phyloP scores from a whole-genome alignment of 2,113 vertebrate species.

The Siniperca chuatsi region DNA sequence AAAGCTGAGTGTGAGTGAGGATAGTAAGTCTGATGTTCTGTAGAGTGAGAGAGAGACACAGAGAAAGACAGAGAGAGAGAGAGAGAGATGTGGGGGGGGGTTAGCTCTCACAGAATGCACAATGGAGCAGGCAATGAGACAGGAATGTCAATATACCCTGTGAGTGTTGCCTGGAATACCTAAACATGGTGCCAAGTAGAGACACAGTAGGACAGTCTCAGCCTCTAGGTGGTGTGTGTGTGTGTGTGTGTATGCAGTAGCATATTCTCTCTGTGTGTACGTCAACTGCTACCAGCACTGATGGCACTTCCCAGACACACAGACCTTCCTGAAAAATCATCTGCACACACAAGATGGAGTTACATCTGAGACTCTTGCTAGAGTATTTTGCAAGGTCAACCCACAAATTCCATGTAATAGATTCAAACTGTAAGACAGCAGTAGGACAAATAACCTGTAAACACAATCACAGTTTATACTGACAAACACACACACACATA shows the following conservation, averaged over 20 bases:
- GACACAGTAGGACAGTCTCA: constrained; percentile 59
- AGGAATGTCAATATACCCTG: constrained; percentile 78
- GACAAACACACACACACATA: constrained; percentile 14
- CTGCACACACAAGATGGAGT: constrained; percentile 17
- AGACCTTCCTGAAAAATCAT: constrained; percentile 21
- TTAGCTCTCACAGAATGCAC: constrained; percentile 76
- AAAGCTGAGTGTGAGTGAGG: constrained; percentile 53
- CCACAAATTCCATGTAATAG: constrained; percentile 49
- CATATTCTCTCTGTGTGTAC: constrained; percentile 22
- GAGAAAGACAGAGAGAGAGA: constrained; percentile 27
- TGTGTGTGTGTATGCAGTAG: constrained; percentile 16
- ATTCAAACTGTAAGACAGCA: constrained; percentile 39
- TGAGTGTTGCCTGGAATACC: constrained; percentile 74
- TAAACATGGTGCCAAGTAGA: constrained; percentile 69
- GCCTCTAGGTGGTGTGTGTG: constrained; percentile 48
- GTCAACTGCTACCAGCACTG: constrained; percentile 32
- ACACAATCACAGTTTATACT: constrained; percentile 31
- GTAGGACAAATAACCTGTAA: constrained; percentile 30
- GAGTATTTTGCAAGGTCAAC: constrained; percentile 68
- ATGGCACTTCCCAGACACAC: constrained; percentile 22
- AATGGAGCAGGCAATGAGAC: constrained; percentile 71
- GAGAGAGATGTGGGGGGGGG: constrained; percentile 38
- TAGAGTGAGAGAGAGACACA: constrained; percentile 45
- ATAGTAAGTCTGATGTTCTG: constrained; percentile 68
- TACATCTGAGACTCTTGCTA: constrained; percentile 32